Conservation (phyloP, 2,797 vertebrate genomes). For the Telmatherina bonti region DNA sequence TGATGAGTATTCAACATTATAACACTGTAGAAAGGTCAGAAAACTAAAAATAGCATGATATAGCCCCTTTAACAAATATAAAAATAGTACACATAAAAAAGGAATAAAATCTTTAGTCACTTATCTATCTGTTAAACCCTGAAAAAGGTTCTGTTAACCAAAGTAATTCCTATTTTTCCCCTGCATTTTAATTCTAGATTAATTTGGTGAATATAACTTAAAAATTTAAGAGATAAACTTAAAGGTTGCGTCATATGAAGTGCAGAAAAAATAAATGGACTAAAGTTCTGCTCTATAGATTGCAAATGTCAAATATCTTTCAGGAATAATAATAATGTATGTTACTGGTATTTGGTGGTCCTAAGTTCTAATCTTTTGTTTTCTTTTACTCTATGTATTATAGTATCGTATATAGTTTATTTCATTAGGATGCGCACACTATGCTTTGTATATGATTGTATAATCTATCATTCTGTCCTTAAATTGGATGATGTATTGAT, state of each 20-base stretch:
- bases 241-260: background rate
- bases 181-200: too few species aligned
- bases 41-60: too few species aligned
- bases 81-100: too few species aligned
- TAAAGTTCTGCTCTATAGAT: background rate
- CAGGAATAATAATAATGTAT: background rate
- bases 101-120: too few species aligned
- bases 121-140: too few species aligned
- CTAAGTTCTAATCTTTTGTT: background rate
- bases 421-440: background rate
- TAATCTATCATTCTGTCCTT: background rate
- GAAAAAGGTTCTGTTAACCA: too few species aligned
- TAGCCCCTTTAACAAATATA: too few species aligned
- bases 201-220: too few species aligned
- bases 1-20: too few species aligned
- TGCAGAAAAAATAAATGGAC: background rate
- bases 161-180: too few species aligned
- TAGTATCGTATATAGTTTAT: too few species aligned
- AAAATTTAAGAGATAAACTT: background rate
- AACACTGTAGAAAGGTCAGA: too few species aligned
- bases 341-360: background rate
- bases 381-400: background rate
- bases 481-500: conserved; percentile 9
- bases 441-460: conserved; percentile 1
- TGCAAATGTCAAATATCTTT: background rate